Evolutionary conservation across 2,888 invertebrate species (phyloP), one percentile per base, ranked within the genome.

Genomic region (Coremacera marginata): DNA sequence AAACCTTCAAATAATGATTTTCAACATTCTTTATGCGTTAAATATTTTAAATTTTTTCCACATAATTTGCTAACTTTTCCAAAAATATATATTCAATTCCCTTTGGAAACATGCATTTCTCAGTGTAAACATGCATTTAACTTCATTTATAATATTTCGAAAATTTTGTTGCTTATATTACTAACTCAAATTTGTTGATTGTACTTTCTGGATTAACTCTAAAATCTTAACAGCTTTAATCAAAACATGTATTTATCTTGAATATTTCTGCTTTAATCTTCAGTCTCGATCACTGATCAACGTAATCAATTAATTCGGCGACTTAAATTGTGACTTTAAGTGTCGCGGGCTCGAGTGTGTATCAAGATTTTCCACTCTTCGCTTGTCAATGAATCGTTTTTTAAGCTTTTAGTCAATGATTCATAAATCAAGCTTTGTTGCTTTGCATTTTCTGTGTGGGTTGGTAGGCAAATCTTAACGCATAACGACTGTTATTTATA

Each of bases 251-350:
- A 63, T 34, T 63, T 16, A 63, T 34, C 63, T 34, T 14, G n/a
- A 14, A 2, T 27, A 63, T 31, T 34, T 27, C 34, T 27, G 34
- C 31, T 63, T 14, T 31, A n/a, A 63, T 31, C 63, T 63, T 31
- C 3, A 31, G 16, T 11, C 27, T n/a, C 63, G 63, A 63, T 31
- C 55, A 55, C 55, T 55, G n/a, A 63, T 63, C 63, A 51, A 49
- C 14, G 49, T 27, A 51, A 51, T 27, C 67, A 67, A 67, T 68
- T 68, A 22, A 51, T 25, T 49, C 51, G 5, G 51, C 68, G 68
- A 11, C n/a, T 51, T 16, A n/a, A 37, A n/a, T 25, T 27, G 16
- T 51, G 49, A 68, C 51, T 25, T 27, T 25, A 16, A 51, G 51
- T 14, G 27, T 51, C 51, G n/a, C 27, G 25, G 25, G 14, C 7